Base-by-base conservation (phyloP, 2,797 vertebrate genomes). In the Choloepus didactylus region DNA sequence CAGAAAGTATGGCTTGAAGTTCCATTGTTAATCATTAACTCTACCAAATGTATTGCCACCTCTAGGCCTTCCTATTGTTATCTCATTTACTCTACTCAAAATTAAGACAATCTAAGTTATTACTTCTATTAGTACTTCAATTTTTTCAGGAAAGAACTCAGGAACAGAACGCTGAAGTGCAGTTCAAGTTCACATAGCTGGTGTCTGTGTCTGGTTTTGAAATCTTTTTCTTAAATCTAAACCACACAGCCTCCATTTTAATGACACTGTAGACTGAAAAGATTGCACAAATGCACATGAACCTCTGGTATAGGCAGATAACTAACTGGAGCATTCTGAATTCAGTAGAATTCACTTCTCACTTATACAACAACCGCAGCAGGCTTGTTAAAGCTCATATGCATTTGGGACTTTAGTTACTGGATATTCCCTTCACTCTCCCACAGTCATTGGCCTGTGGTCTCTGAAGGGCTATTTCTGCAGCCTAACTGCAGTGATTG, bases 201-300 rank as follows among this genome's bases (percentile, higher is more conserved):
- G 3, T 69, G 5, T 93, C 51, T 1, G 5, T 82, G 9, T n/a
- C 77, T 89, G 25, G 8, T 84, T 91, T 87, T 49, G 72, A 93
- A 96, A 54, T 56, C 16, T 8, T 29, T 31, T 69, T 88, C 35
- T 83, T 59, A 92, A 86, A 80, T 27, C 9, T 6, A 89, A 79
- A 91, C 12, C 51, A 60, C 2, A 46, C 0, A 35, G 9, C 9
- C 31, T 91, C 19, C 21, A 46, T 89, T 90, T 82, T 67, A 70
- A 46, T 59, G 69, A 25, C 23, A 87, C 2, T 49, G 7, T 31
- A 92, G 49, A 60, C 31, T n/a, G 60, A 82, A 15, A 59, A 76
- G 59, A 73, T 46, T 79, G n/a, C 79, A 90, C 46, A 59, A 49
- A 18, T 41, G 21, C 8, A 44, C 21, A 59, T 16, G 31, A 29